Percentiles rank a stretch among this genome's conserved stretches.
Conservation (phyloP, 2,888 invertebrate genomes). For the Melieria picta region DNA sequence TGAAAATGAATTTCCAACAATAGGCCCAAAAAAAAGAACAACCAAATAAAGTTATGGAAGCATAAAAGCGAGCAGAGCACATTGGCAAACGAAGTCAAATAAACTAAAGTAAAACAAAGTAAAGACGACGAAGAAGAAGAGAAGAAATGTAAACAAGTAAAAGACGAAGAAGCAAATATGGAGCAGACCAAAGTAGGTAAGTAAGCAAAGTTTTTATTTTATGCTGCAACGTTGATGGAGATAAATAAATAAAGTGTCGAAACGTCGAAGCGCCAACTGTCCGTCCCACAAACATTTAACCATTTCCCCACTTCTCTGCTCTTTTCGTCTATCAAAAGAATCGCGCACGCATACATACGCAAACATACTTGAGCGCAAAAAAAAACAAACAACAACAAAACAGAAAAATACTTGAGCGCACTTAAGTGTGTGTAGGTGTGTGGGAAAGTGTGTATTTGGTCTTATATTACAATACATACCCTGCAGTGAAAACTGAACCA, state of each 20-base stretch:
- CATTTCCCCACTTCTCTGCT: too few relatives aligned
- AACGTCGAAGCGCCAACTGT: not conserved
- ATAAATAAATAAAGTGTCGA: not conserved
- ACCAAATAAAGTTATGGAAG: too few relatives aligned
- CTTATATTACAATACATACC: too few relatives aligned
- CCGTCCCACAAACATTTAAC: too few relatives aligned
- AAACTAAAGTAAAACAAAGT: too few relatives aligned
- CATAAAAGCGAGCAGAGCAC: too few relatives aligned
- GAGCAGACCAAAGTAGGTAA: not conserved
- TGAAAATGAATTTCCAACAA: conserved; percentile 1
- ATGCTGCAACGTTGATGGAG: not conserved
- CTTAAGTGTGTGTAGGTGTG: not conserved
- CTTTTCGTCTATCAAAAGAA: not conserved
- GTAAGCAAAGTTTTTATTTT: not conserved
- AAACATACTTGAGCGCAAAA: conserved; percentile 24
- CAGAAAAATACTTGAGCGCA: conserved; percentile 12
- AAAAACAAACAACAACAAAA: not conserved
- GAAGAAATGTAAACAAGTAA: not conserved
- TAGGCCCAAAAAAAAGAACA: not conserved
- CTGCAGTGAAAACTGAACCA: too few relatives aligned
- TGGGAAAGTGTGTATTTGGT: not conserved
- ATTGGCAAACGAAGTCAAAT: too few relatives aligned
- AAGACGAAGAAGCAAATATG: not conserved
- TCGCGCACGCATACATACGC: conserved; percentile 9
- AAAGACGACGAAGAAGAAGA: not conserved